Base-by-base conservation (phyloP, 2,888 invertebrate species). In the Argyresthia albistria region DNA sequence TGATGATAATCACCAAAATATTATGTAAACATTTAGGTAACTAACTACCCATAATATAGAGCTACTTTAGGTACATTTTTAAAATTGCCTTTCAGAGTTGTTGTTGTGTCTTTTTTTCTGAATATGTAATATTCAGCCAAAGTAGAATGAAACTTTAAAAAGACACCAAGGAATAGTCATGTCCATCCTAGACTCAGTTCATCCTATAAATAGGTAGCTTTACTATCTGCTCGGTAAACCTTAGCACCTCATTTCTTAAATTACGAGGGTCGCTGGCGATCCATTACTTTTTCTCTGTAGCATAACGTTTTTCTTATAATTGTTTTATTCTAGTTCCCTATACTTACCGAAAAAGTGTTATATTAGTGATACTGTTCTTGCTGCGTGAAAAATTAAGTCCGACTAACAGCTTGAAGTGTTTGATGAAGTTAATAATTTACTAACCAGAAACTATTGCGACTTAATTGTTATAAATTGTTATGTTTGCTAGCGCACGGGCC, bases 1-100 rank as follows among this genome's bases (percentile, higher is more conserved):
- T 80, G 83, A 83, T 84, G 86, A 84, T 87, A 79, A 78, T 86
- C 84, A 86, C 84, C 84, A 82, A 80, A 82, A 81, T 82, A 80
- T 51, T 45, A 43, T 82, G 78, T 78, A 81, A 80, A 80, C 77
- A 75, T 81, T 69, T 80, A 83, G 77, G 73, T 82, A 59, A 82
- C 3, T 25, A 25, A 25, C 25, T 81, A 59, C 82, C 81, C 81
- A 79, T 86, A 77, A 76, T 78, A 67, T 78, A 71, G 78, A 80
- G 75, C 74, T 80, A 80, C 77, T 76, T 73, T 84, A 83, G 82
- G 82, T 82, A 78, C 69, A 81, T 80, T 84, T 81, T 74, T 74
- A 76, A 80, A 84, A 81, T 80, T 78, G 80, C 83, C 82, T 81
- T 82, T 82, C 70, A 70, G 68, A 78, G 77, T 83, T 80, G 76